These are phyloP conservation scores for Cataglyphis hispanica DNA, from an alignment of 1,140 invertebrate species.

Conservation along the genomic window DNA sequence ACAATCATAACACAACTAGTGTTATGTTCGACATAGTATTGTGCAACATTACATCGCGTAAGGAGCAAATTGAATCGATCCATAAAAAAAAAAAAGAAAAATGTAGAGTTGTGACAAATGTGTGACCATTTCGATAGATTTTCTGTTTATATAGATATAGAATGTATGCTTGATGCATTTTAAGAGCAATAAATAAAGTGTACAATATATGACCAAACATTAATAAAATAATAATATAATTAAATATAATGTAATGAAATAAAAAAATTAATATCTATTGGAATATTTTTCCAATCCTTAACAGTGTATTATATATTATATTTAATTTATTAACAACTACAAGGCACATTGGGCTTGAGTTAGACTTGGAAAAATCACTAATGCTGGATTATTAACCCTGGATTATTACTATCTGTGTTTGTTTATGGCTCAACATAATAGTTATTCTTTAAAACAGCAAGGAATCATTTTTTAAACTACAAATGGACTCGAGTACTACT, in stretches of 20 bases:
- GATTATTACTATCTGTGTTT: not conserved
- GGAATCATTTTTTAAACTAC: not conserved
- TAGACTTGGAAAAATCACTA: not conserved
- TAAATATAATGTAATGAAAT: not conserved
- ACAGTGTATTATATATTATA: not conserved
- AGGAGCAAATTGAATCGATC: not conserved
- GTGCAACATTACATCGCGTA: not conserved
- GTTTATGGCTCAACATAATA: not conserved
- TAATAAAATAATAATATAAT: not conserved
- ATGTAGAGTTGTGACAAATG: constrained; percentile 22
- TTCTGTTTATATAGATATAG: not conserved
- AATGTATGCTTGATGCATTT: not conserved
- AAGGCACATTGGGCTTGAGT: not conserved
- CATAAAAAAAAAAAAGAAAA: not conserved
- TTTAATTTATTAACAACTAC: not conserved
- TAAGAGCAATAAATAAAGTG: not conserved
- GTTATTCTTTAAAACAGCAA: not conserved
- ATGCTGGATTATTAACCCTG: not conserved
- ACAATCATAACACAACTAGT: constrained; percentile 1
- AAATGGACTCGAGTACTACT: not conserved
- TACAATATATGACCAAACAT: not conserved
- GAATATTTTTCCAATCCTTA: not conserved
- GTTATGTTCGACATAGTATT: not conserved
- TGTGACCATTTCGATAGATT: not conserved
- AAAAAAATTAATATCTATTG: not conserved